These are phyloP conservation scores for Lepidurus couesii DNA, from an alignment of 1,140 invertebrate genomes.

Conservation along the genomic window DNA sequence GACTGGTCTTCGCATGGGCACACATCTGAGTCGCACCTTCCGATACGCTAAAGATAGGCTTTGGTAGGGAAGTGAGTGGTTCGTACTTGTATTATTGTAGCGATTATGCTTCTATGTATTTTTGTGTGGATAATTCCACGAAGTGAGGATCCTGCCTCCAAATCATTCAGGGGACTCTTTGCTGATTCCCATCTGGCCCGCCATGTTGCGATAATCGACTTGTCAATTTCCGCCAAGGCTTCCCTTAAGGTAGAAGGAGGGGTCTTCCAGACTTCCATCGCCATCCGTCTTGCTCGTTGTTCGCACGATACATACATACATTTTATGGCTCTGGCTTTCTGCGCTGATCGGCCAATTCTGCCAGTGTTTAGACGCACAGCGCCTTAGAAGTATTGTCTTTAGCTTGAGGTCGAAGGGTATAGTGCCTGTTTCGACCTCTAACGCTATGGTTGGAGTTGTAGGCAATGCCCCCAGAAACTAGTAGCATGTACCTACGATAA, in stretches of 20 bases:
- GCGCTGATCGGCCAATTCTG: too few relatives aligned
- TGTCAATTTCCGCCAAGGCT: background rate
- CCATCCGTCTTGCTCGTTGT: too few relatives aligned
- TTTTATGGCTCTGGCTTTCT: too few relatives aligned
- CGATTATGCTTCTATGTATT: background rate
- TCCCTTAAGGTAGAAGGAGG: background rate
- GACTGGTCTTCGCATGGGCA: too few relatives aligned
- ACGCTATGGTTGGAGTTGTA: background rate
- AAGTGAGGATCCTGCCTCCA: background rate
- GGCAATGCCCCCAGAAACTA: slow-evolving; percentile 1
- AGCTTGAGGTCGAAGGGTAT: background rate
- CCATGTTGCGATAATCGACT: background rate
- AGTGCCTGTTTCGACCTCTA: background rate
- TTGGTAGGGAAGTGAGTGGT: background rate
- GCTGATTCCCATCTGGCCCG: background rate
- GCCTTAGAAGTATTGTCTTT: background rate
- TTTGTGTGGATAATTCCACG: background rate
- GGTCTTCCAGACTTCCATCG: background rate
- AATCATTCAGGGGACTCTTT: background rate
- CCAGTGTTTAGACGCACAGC: too few relatives aligned
- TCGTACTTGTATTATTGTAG: background rate
- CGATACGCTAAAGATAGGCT: background rate
- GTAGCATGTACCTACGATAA: background rate
- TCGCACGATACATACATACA: too few relatives aligned
- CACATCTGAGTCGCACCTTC: background rate